Percentiles rank a stretch among this genome's conserved stretches.
Conservation (phyloP, 1,140 invertebrate genomes). For the Pygmarrhopalites habei region DNA sequence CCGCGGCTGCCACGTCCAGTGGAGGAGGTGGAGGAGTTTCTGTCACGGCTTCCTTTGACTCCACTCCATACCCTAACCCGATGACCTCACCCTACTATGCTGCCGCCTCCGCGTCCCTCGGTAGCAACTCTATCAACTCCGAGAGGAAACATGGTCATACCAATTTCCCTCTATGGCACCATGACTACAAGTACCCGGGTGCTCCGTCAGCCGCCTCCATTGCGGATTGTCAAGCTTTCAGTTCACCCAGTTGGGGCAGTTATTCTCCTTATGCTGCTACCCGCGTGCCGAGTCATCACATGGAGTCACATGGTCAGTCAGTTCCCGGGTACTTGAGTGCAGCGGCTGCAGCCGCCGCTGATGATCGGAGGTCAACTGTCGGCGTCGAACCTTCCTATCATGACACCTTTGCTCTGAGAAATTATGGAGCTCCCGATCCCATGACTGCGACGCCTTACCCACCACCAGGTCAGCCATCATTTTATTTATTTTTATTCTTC, state of each 20-base stretch:
- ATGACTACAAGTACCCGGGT: slow-evolving; percentile 37
- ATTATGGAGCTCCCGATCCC: slow-evolving; percentile 33
- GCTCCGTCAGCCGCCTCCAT: slow-evolving; percentile 18
- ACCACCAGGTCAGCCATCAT: slow-evolving; percentile 30
- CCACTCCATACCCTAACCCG: slow-evolving; percentile 29
- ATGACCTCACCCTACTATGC: slow-evolving; percentile 31
- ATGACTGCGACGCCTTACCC: slow-evolving; percentile 36
- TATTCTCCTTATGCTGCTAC: slow-evolving; percentile 30
- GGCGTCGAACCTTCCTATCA: slow-evolving; percentile 17
- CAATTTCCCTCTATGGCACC: slow-evolving; percentile 32
- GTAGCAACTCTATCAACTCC: neutral
- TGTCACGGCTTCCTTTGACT: slow-evolving; percentile 25
- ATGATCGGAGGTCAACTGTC: slow-evolving; percentile 28
- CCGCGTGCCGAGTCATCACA: slow-evolving; percentile 33
- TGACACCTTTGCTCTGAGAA: slow-evolving; percentile 33
- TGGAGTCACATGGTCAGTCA: slow-evolving; percentile 32
- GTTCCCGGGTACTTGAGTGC: slow-evolving; percentile 29
- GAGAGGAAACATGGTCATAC: slow-evolving; percentile 22
- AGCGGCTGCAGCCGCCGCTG: slow-evolving; percentile 26
- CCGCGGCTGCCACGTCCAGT: slow-evolving; percentile 10
- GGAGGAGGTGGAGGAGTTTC: slow-evolving; percentile 11
- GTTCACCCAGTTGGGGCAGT: slow-evolving; percentile 34
- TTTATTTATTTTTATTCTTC: slow-evolving; percentile 1
- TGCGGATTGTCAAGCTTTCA: slow-evolving; percentile 35
- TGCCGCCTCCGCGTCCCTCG: slow-evolving; percentile 27